These are phyloP conservation scores for Eidolon dupreanum DNA, from an alignment of 2,797 vertebrate genomes.

Conservation along the genomic window DNA sequence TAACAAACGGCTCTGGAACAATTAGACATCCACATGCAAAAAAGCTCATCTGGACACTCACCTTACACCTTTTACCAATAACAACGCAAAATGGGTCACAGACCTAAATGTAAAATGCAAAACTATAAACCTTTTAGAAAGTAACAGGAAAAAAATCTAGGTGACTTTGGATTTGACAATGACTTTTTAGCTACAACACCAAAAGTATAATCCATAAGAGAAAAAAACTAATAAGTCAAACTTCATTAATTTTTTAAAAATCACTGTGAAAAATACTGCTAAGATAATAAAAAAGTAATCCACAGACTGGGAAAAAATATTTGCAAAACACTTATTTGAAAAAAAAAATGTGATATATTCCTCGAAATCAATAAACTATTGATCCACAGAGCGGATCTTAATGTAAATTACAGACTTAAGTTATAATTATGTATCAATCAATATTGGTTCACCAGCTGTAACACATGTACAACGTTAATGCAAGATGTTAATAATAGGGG, in stretches of 20 bases:
- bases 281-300: not conserved
- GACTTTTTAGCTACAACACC: not conserved
- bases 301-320: not conserved
- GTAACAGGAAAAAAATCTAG: not conserved
- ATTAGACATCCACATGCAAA: not conserved
- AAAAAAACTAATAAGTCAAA: not conserved
- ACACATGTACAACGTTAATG: not conserved
- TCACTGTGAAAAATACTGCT: not conserved
- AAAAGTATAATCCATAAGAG: not conserved
- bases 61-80: not conserved
- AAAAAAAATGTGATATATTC: not conserved
- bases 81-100: not conserved
- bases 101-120: not conserved
- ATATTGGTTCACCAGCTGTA: not conserved
- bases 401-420: not conserved
- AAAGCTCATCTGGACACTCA: not conserved
- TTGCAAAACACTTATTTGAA: not conserved
- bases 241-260: too few relatives aligned
- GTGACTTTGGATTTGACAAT: not conserved
- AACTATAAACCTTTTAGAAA: not conserved
- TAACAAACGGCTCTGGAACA: not conserved
- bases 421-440: not conserved
- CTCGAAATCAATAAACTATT: not conserved
- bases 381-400: not conserved
- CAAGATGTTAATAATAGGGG: not conserved